Percentiles rank a stretch among this genome's conserved stretches.
Evolutionary conservation across 2,888 invertebrate genomes (phyloP).

Genomic region (Lymantria dispar): DNA sequence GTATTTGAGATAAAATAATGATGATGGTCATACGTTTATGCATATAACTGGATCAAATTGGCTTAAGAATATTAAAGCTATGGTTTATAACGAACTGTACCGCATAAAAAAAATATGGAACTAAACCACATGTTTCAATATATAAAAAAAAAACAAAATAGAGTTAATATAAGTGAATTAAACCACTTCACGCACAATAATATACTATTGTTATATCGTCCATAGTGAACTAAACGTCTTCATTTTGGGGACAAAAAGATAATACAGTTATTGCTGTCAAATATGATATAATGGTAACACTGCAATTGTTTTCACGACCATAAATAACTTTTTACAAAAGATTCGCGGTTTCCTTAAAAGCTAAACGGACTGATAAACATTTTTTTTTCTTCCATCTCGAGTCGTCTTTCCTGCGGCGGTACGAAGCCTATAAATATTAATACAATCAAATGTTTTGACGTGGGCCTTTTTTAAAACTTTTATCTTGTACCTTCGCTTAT

Average conservation of each 20-base stretch:
- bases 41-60: too few species aligned
- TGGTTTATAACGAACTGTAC: too few species aligned
- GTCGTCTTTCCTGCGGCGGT: conserved; percentile 76
- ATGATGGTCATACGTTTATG: too few species aligned
- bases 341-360: conserved; percentile 82
- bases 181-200: conserved; percentile 47
- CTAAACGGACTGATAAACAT: conserved; percentile 80
- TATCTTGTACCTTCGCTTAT: conserved; percentile 78
- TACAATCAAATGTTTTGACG: conserved; percentile 83
- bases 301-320: conserved; percentile 78
- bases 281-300: conserved; percentile 78
- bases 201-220: conserved; percentile 51
- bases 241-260: conserved; percentile 66
- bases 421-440: conserved; percentile 80
- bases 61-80: too few species aligned
- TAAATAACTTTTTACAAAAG: conserved; percentile 80
- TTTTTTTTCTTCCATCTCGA: conserved; percentile 66
- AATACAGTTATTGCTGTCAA: conserved; percentile 79
- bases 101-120: conserved; percentile 18
- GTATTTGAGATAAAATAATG: too few species aligned
- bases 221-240: conserved; percentile 64
- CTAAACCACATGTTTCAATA: conserved; percentile 22
- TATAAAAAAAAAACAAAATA: conserved; percentile 32
- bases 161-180: conserved; percentile 41
- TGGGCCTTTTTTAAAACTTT: conserved; percentile 79